Percentiles rank a stretch among this genome's conserved stretches.
These are phyloP conservation scores for Pardalotus punctatus DNA, from an alignment of 2,113 vertebrate genomes.

Conservation along the genomic window DNA sequence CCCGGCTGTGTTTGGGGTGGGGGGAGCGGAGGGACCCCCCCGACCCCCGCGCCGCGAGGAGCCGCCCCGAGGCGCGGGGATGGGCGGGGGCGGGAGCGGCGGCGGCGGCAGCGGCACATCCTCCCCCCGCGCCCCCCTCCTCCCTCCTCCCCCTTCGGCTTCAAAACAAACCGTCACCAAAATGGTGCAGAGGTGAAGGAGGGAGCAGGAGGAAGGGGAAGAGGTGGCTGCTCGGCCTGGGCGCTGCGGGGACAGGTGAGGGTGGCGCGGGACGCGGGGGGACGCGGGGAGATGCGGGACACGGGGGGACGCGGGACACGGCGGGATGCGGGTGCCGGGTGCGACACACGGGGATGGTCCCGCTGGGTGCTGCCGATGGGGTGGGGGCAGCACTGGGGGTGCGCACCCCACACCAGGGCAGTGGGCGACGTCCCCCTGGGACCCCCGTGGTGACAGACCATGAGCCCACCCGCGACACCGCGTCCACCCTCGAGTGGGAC, in stretches of 20 bases:
- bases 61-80: background rate
- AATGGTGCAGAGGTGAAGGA: conserved; percentile 11
- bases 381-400: background rate
- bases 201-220: background rate
- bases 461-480: background rate
- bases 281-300: background rate
- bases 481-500: background rate
- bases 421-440: background rate
- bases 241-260: background rate
- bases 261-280: background rate
- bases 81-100: background rate
- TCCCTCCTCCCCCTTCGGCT: background rate
- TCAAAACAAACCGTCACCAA: background rate
- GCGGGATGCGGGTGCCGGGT: background rate
- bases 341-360: background rate
- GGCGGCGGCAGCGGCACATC: background rate
- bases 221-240: background rate
- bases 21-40: background rate
- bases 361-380: background rate
- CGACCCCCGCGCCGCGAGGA: background rate
- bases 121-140: background rate
- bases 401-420: background rate
- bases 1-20: background rate
- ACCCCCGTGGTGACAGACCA: background rate
- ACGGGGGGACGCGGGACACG: background rate